These are phyloP conservation scores for Metopia argyrocephala DNA, from an alignment of 2,888 invertebrate species.

Conservation along the genomic window DNA sequence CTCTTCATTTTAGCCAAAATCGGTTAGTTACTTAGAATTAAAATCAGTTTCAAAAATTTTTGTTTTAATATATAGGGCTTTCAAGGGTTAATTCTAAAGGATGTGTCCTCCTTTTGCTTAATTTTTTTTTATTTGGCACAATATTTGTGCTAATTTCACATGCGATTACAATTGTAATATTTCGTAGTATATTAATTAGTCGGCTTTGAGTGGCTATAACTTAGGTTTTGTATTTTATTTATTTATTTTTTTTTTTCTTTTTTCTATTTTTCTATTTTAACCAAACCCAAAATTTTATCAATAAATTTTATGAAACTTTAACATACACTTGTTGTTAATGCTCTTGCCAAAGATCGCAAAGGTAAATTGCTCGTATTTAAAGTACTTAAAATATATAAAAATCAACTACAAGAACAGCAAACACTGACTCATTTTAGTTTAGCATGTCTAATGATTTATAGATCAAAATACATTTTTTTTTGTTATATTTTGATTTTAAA, in stretches of 20 bases:
- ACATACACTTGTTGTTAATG: neutral
- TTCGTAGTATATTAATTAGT: too few relatives aligned
- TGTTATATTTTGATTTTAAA: neutral
- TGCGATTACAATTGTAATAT: too few relatives aligned
- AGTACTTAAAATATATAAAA: conserved; percentile 17
- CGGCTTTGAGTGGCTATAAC: neutral
- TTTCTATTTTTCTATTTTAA: conserved; percentile 2
- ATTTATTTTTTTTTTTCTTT: conserved; percentile 2
- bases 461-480: neutral
- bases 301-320: conserved; percentile 23
- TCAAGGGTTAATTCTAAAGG: too few relatives aligned
- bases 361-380: conserved; percentile 32
- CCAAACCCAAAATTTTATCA: conserved; percentile 58
- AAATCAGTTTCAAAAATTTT: too few relatives aligned
- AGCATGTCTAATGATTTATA: conserved; percentile 43
- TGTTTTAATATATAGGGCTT: too few relatives aligned
- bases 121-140: too few relatives aligned
- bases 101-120: too few relatives aligned
- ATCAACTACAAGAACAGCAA: neutral
- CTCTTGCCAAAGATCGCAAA: neutral
- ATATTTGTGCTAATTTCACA: too few relatives aligned
- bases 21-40: too few relatives aligned
- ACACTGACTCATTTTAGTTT: conserved; percentile 9
- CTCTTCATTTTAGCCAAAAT: too few relatives aligned
- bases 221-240: neutral